phyloP scores from a whole-genome alignment of 1,140 invertebrate species.

The Lethocerus indicus region DNA sequence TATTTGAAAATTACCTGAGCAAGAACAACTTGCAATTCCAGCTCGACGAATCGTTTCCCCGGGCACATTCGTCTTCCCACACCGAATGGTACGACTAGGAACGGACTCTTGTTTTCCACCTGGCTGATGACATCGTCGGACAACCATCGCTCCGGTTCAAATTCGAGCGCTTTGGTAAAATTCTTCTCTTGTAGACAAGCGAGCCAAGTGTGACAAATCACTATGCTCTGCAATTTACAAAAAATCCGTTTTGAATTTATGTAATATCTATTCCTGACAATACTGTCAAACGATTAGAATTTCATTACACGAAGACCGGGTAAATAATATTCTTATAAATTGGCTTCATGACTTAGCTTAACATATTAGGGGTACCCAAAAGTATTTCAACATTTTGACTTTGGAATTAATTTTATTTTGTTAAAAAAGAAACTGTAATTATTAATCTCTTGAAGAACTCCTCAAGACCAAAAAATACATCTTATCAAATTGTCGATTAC shows the following conservation, averaged over 20 bases:
- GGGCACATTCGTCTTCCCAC: constrained; percentile 65
- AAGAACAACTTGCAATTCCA: constrained; percentile 52
- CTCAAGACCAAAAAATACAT: no score
- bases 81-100: constrained; percentile 73
- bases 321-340: no score
- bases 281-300: not conserved
- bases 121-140: no score
- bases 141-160: constrained; percentile 69
- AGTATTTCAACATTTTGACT: no score
- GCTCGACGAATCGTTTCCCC: constrained; percentile 63
- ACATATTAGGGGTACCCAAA: no score
- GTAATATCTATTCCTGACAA: not conserved
- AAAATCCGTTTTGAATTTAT: not conserved
- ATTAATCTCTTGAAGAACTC: no score
- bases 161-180: constrained; percentile 55
- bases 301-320: no score
- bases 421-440: no score
- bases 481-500: no score
- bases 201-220: constrained; percentile 70
- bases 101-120: constrained; percentile 30
- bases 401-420: no score
- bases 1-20: constrained; percentile 38
- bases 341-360: no score
- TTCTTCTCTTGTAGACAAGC: constrained; percentile 61
- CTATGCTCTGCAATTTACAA: constrained; percentile 44